A percentile compares a stretch with the other conserved stretches of the same genome.
phyloP scores from a whole-genome alignment of 2,113 vertebrate species.

The Ciconia maguari region DNA sequence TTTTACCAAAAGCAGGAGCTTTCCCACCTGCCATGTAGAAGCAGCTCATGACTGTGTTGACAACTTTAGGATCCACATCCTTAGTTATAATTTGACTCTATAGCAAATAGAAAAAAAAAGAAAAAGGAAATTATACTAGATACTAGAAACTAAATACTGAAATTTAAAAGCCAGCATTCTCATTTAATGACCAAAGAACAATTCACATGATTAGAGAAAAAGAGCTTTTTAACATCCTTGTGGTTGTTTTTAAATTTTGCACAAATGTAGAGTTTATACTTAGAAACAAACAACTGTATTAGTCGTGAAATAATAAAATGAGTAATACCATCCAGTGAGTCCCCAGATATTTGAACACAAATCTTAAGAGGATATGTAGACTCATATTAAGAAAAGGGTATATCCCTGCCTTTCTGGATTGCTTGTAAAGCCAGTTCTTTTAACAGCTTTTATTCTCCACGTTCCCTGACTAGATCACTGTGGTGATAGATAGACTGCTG shows the following conservation, averaged over 20 bases:
- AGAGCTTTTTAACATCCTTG: constrained; percentile 40
- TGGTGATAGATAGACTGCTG: not conserved
- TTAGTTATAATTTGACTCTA: constrained; percentile 84
- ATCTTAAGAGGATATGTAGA: not conserved
- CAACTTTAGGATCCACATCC: constrained; percentile 79
- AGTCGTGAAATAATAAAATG: not conserved
- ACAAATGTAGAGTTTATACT: constrained; percentile 12
- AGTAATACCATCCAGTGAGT: not conserved
- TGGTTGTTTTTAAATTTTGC: constrained; percentile 22
- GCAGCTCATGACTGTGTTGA: constrained; percentile 79
- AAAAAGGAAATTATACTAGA: constrained; percentile 83
- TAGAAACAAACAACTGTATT: constrained; percentile 38
- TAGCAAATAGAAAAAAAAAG: constrained; percentile 79
- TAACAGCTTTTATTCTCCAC: not conserved
- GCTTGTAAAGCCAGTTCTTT: not conserved
- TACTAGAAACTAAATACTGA: constrained; percentile 81
- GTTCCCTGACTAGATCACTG: not conserved
- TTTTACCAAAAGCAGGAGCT: constrained; percentile 80
- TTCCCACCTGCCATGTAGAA: constrained; percentile 74
- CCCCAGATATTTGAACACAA: not conserved
- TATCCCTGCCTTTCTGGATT: not conserved
- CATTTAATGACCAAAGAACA: constrained; percentile 82
- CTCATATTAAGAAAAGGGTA: not conserved
- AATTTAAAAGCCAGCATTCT: constrained; percentile 85
- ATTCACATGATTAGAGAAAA: constrained; percentile 74